These are phyloP conservation scores for Torymus texanus DNA, from an alignment of 2,888 invertebrate species.

Conservation along the genomic window DNA sequence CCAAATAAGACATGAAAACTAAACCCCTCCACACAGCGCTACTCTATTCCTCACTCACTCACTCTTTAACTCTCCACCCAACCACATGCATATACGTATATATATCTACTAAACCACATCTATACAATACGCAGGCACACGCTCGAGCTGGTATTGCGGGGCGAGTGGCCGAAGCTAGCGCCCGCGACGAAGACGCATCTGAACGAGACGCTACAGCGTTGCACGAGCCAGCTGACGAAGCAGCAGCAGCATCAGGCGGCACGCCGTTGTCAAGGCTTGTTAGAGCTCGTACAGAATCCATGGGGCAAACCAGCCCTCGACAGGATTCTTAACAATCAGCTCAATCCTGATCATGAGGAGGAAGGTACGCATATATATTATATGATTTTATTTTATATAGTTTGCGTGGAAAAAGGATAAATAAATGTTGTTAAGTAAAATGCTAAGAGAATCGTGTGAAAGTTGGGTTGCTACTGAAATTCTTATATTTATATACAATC, in stretches of 20 bases:
- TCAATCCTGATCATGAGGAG: slow-evolving; percentile 74
- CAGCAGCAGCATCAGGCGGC: slow-evolving; percentile 65
- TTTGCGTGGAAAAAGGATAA: too few species aligned
- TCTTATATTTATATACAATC: too few species aligned
- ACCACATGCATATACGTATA: too few species aligned
- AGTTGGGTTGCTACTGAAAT: too few species aligned
- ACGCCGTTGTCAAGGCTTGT: slow-evolving; percentile 76
- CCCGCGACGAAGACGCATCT: slow-evolving; percentile 75
- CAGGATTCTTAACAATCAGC: slow-evolving; percentile 73
- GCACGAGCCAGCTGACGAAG: slow-evolving; percentile 73
- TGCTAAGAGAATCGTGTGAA: too few species aligned
- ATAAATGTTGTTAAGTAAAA: too few species aligned
- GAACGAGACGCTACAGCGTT: slow-evolving; percentile 74
- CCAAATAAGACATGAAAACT: too few species aligned
- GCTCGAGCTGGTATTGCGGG: slow-evolving; percentile 76
- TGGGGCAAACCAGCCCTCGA: slow-evolving; percentile 76
- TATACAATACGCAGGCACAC: slow-evolving; percentile 67
- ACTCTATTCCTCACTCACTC: too few species aligned
- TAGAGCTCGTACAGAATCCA: slow-evolving; percentile 77
- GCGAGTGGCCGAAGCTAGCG: slow-evolving; percentile 78
- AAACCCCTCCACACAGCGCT: too few species aligned
- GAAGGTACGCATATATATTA: slow-evolving; percentile 65
- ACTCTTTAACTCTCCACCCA: too few species aligned
- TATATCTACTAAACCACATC: neutral
- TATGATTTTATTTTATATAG: neutral